Conservation (phyloP, 2,797 vertebrate species). For the Leptodon cayanensis region DNA sequence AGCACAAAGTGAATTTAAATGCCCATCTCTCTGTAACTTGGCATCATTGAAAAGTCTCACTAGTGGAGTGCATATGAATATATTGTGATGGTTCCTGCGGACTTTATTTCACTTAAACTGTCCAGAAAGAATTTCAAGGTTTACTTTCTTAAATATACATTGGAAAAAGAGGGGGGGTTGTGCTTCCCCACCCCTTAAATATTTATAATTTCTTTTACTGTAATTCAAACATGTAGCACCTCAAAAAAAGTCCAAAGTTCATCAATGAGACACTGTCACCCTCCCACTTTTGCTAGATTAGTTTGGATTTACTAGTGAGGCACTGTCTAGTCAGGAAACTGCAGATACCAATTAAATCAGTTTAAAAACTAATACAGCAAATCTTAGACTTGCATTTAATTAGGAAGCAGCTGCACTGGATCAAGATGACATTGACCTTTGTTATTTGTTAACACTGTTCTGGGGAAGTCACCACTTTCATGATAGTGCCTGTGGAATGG, state of each 20-base stretch:
- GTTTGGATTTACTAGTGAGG: neutral
- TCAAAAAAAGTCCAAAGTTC: neutral
- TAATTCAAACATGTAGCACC: neutral
- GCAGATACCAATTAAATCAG: neutral
- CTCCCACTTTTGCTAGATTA: neutral
- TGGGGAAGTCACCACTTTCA: neutral
- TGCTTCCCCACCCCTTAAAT: accelerated
- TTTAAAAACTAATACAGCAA: neutral
- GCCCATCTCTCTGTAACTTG: neutral
- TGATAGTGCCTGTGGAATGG: neutral
- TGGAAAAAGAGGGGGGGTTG: neutral
- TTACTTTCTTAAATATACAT: neutral
- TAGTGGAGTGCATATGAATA: neutral
- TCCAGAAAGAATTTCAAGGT: neutral
- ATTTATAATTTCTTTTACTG: neutral
- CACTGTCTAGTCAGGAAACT: neutral
- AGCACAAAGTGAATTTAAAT: neutral
- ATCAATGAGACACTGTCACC: neutral
- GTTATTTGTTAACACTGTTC: neutral
- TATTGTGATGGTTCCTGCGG: neutral
- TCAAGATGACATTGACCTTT: neutral
- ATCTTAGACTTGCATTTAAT: neutral
- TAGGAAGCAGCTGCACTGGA: neutral
- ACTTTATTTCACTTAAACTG: neutral
- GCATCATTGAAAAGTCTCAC: neutral